Conservation (phyloP, 2,113 vertebrate species). For the Megaptera novaeangliae region DNA sequence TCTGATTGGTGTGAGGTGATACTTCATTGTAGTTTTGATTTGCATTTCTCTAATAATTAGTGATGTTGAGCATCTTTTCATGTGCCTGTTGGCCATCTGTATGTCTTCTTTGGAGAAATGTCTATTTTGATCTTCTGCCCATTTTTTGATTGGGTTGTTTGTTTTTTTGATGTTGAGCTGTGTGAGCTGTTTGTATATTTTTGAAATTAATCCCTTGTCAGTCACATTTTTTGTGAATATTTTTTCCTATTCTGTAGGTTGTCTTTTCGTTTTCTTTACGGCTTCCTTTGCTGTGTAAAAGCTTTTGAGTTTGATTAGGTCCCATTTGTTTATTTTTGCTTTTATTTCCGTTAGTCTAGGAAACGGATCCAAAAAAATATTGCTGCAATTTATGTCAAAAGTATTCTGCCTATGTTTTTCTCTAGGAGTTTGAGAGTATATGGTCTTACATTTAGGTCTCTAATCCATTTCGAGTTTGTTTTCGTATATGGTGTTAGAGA, state of each 20-base stretch:
- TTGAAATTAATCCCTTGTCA: neutral
- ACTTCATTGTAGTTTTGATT: neutral
- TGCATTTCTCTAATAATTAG: neutral
- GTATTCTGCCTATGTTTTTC: neutral
- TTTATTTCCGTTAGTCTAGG: neutral
- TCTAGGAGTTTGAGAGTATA: neutral
- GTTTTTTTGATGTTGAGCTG: neutral
- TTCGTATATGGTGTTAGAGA: neutral
- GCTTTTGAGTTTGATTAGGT: neutral
- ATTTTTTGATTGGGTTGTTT: neutral
- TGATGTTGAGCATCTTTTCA: neutral
- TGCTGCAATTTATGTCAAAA: neutral
- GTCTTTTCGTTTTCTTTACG: neutral
- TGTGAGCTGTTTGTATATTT: neutral
- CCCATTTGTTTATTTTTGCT: neutral
- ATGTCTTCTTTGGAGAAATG: neutral
- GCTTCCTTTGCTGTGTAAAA: neutral
- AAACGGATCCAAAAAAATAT: neutral
- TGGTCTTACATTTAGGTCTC: neutral
- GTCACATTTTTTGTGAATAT: neutral
- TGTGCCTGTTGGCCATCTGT: neutral
- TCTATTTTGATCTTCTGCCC: neutral
- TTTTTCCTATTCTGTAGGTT: neutral
- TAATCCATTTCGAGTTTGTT: neutral
- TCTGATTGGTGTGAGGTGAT: neutral